Evolutionary conservation across 1,140 invertebrate genomes (phyloP).

Genomic region (Drosophila guanche): DNA sequence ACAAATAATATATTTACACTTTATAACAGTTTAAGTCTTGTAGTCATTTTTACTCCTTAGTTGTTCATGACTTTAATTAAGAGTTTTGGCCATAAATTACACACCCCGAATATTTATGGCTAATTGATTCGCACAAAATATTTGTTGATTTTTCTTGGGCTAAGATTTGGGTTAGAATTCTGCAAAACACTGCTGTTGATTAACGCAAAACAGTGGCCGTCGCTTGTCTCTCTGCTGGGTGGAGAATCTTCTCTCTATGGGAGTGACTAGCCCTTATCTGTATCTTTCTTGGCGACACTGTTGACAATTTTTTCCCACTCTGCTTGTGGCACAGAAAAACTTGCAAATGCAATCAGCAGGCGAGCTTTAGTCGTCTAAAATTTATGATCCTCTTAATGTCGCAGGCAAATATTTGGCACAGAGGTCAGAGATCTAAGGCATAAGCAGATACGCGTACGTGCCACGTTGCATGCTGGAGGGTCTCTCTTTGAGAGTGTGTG

Average conservation of each 20-base stretch:
- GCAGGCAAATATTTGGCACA: conserved; percentile 54
- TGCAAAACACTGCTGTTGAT: not conserved
- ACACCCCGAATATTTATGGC: not conserved
- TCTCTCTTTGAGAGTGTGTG: not conserved
- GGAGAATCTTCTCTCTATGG: not conserved
- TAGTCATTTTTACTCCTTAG: conserved; percentile 11
- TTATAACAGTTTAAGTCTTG: conserved; percentile 53
- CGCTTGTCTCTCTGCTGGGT: conserved; percentile 1
- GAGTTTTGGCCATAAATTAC: conserved; percentile 45
- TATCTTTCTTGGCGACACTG: conserved; percentile 32
- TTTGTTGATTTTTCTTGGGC: conserved; percentile 1
- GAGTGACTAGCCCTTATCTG: conserved; percentile 27
- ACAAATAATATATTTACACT: conserved; percentile 45
- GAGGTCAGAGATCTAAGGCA: conserved; percentile 59
- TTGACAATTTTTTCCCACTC: conserved; percentile 31
- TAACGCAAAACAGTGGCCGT: conserved; percentile 1
- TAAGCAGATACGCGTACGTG: conserved; percentile 14
- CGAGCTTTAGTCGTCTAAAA: conserved; percentile 42
- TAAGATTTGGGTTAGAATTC: conserved; percentile 14
- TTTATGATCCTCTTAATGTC: conserved; percentile 55
- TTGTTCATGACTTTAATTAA: conserved; percentile 34
- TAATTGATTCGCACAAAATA: conserved; percentile 19
- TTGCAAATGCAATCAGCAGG: conserved; percentile 23
- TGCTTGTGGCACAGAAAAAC: conserved; percentile 36
- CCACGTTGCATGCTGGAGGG: not conserved